Base-by-base conservation (phyloP, 2,888 invertebrate species). In the Hypercompe scribonia region DNA sequence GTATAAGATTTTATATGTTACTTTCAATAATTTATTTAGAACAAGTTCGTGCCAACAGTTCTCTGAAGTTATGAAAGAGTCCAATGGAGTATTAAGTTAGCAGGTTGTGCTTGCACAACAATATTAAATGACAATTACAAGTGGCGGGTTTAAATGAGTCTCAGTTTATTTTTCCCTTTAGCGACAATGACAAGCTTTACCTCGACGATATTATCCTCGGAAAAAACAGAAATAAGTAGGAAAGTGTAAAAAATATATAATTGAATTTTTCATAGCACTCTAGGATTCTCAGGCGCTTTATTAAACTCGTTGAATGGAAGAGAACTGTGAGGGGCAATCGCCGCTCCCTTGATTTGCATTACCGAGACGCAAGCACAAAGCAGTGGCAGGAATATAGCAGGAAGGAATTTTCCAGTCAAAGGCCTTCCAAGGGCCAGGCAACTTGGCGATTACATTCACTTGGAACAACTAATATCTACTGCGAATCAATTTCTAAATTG, bases 191-290 rank as follows among this genome's bases (percentile, higher is more conserved):
- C 77, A 84, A 77, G 86, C 81, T 85, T 86, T 84, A 85, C 86
- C 82, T 85, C 86, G 80, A 80, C 84, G 82, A 88, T 90, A 91
- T 90, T 84, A 80, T 88, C 84, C 84, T 75, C 76, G 86, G 87
- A 84, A 86, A 90, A 88, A 87, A 88, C 83, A 83, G 79, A 78
- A 87, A 85, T 89, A 88, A 90, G 86, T 86, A 83, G 76, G 79
- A 81, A 85, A 87, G 87, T 85, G 86, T 88, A 88, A 90, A 90
- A 68, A 90, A 90, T 88, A 91, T 90, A 88, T 91, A 91, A 93
- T 93, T 91, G 91, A 92, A 93, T 92, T 92, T 92, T 92, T 92
- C 90, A 91, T 92, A 82, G 86, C 84, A 86, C 84, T 87, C 90
- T 88, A 88, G 84, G 85, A 88, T 88, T 86, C 84, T 85, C 84